phyloP scores from a whole-genome alignment of 1,140 invertebrate genomes.

The Stratiolaelaps scimitus region DNA sequence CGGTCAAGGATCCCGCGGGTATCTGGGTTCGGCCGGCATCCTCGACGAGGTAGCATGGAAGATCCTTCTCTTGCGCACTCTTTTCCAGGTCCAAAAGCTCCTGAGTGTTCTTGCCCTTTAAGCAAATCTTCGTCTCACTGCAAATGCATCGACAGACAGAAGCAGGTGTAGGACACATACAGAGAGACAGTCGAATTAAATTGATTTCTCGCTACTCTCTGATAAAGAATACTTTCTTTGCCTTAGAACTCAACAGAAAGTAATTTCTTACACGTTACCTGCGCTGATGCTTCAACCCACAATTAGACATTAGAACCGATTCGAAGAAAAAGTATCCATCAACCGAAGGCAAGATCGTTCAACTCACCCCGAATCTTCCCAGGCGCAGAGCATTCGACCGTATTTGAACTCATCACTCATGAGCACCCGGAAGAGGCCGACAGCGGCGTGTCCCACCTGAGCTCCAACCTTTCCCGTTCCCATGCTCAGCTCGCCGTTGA shows the following conservation, averaged over 20 bases:
- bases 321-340: no score
- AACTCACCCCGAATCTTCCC: conserved; percentile 47
- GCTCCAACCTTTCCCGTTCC: conserved; percentile 51
- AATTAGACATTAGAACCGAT: no score
- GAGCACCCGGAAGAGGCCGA: conserved; percentile 47
- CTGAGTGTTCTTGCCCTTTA: conserved; percentile 47
- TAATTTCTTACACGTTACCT: no score
- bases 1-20: conserved; percentile 36
- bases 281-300: conserved; percentile 26
- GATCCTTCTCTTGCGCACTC: conserved; percentile 43
- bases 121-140: conserved; percentile 52
- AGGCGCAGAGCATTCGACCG: conserved; percentile 44
- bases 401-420: conserved; percentile 43
- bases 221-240: no score
- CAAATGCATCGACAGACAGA: conserved; percentile 30
- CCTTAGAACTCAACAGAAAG: no score
- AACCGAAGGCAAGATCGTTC: background rate
- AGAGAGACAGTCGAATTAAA: no score
- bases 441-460: conserved; percentile 51
- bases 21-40: conserved; percentile 54
- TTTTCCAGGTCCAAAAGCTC: conserved; percentile 47
- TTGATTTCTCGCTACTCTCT: no score
- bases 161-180: no score
- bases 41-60: conserved; percentile 49
- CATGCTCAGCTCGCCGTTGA: conserved; percentile 50